These are phyloP conservation scores for Apodemus sylvaticus DNA, from an alignment of 2,113 vertebrate genomes.

Conservation along the genomic window DNA sequence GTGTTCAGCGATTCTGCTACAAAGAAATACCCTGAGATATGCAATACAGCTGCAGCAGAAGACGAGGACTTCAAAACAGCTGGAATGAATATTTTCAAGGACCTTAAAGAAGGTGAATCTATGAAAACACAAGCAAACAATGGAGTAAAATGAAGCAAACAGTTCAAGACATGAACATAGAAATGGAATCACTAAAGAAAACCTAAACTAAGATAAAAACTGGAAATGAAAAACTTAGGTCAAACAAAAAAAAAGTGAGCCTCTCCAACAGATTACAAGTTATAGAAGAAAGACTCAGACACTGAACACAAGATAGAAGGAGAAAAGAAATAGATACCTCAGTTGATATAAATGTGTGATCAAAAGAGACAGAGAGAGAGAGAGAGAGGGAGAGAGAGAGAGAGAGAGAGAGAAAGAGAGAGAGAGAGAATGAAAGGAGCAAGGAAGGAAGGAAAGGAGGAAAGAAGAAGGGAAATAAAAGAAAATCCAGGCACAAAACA, in stretches of 20 bases:
- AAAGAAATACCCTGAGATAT: background rate
- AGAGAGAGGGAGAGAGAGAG: too few relatives aligned
- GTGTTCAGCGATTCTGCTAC: background rate
- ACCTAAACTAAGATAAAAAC: background rate
- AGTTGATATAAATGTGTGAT: background rate
- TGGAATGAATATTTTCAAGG: background rate
- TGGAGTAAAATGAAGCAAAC: background rate
- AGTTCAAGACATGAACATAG: background rate
- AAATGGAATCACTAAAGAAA: background rate
- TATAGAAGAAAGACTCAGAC: background rate
- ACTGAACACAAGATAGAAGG: background rate
- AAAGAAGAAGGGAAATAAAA: too few relatives aligned
- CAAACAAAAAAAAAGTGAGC: background rate
- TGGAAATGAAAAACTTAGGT: background rate
- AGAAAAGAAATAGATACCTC: background rate
- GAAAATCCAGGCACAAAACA: background rate
- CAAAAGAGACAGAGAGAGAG: too few relatives aligned
- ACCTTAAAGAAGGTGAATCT: background rate
- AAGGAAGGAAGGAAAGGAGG: too few relatives aligned
- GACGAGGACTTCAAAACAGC: background rate
- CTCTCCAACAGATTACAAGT: background rate
- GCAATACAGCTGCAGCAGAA: background rate
- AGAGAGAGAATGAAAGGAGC: too few relatives aligned
- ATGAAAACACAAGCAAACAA: background rate
- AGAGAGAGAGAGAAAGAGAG: too few relatives aligned